phyloP scores from a whole-genome alignment of 2,797 vertebrate species.

The Geotrypetes seraphini region DNA sequence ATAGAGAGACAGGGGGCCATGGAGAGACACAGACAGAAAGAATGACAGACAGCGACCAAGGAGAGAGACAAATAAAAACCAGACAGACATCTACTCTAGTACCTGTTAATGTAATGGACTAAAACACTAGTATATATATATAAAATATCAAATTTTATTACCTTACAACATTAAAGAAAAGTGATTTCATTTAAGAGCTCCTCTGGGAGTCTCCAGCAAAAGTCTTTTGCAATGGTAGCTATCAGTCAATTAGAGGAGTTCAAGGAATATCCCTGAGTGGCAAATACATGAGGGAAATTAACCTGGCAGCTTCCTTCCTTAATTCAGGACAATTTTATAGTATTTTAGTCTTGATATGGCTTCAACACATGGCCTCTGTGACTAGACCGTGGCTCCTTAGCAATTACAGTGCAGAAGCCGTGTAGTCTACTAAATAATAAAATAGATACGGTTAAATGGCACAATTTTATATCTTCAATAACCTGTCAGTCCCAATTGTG shows the following conservation, averaged over 20 bases:
- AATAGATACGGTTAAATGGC: too few species aligned
- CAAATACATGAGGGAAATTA: slow-evolving; percentile 1
- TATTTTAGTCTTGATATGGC: neutral
- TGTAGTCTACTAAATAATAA: neutral
- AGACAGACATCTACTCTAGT: too few species aligned
- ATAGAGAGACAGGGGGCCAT: too few species aligned
- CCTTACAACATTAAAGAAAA: neutral
- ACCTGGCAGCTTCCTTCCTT: slow-evolving; percentile 5
- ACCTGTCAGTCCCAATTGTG: neutral
- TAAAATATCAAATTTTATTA: neutral
- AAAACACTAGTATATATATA: too few species aligned
- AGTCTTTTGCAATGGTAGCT: neutral
- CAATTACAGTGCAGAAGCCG: slow-evolving; percentile 3
- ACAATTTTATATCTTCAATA: rapidly evolving
- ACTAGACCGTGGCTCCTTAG: too few species aligned
- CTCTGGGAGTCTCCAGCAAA: neutral
- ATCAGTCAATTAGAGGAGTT: neutral
- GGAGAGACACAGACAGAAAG: too few species aligned
- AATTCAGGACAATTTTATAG: neutral
- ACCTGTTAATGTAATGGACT: too few species aligned
- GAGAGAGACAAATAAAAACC: too few species aligned
- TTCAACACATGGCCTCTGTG: slow-evolving; percentile 1
- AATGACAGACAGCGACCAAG: too few species aligned
- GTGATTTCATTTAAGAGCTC: neutral
- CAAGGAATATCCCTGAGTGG: neutral